Percentiles rank a stretch among this genome's conserved stretches.
Conservation (phyloP, 2,113 vertebrate genomes). For the Strix uralensis region DNA sequence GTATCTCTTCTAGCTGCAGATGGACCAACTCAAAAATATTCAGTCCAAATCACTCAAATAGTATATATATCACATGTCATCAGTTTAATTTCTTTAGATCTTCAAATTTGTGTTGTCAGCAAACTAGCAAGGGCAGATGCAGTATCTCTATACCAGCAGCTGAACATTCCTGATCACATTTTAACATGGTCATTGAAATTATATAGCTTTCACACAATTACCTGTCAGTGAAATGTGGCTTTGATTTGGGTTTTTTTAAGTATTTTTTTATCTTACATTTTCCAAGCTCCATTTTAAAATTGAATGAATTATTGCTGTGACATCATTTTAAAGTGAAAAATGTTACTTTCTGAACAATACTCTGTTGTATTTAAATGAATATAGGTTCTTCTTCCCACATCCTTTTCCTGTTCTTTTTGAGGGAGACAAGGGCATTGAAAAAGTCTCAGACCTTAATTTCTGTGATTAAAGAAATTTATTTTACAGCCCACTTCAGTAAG, state of each 20-base stretch:
- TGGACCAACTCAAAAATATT: background rate
- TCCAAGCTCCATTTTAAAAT: conserved; percentile 44
- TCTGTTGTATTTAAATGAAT: background rate
- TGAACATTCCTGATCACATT: conserved; percentile 71
- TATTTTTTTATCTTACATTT: conserved; percentile 57
- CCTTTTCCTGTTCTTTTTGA: background rate
- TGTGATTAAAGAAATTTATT: background rate
- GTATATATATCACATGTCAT: background rate
- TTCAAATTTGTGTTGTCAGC: background rate
- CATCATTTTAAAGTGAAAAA: background rate
- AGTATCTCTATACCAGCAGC: conserved; percentile 8
- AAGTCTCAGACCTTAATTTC: background rate
- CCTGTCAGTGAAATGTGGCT: conserved; percentile 53
- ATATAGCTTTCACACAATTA: conserved; percentile 75
- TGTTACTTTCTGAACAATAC: background rate
- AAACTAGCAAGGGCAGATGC: conserved; percentile 56
- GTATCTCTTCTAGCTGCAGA: background rate
- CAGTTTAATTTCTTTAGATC: background rate
- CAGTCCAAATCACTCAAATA: background rate
- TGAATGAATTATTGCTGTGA: conserved; percentile 49
- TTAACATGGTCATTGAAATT: conserved; percentile 73
- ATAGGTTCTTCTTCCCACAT: background rate
- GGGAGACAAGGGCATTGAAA: background rate
- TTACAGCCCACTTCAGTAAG: background rate
- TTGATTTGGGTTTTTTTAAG: background rate